Conservation (phyloP, 2,888 invertebrate species). For the Hirtodrosophila trivittata region DNA sequence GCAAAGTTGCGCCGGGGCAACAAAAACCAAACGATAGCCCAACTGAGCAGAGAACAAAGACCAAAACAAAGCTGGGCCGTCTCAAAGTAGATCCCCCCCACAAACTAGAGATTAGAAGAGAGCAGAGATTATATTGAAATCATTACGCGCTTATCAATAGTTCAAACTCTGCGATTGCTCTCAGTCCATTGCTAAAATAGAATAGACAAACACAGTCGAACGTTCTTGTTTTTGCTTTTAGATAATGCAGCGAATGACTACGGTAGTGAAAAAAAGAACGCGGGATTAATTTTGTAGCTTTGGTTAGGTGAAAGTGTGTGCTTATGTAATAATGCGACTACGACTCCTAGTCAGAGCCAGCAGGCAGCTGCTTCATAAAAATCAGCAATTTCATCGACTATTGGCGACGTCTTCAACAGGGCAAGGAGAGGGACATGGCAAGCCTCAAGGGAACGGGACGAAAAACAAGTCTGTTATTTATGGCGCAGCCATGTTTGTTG, state of each 20-base stretch:
- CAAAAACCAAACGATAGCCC: constrained; percentile 1
- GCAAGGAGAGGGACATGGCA: neutral
- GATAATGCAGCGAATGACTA: constrained; percentile 28
- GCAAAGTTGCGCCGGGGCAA: constrained; percentile 15
- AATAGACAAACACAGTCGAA: constrained; percentile 6
- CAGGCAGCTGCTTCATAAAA: constrained; percentile 17
- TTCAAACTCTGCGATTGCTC: constrained; percentile 21
- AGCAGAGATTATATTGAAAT: constrained; percentile 15
- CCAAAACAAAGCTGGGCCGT: neutral
- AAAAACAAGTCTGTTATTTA: constrained; percentile 21
- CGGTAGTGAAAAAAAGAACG: constrained; percentile 1
- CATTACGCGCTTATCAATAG: constrained; percentile 40
- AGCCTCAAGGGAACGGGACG: neutral
- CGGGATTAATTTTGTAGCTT: constrained; percentile 20
- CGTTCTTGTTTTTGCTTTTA: neutral
- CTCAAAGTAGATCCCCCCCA: constrained; percentile 11
- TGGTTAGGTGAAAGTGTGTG: neutral
- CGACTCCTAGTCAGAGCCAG: constrained; percentile 25
- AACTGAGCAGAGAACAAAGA: constrained; percentile 11
- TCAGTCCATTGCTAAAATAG: constrained; percentile 22
- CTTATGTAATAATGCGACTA: constrained; percentile 44
- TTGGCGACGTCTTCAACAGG: constrained; percentile 12
- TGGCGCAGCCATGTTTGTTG: constrained; percentile 45
- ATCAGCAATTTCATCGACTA: constrained; percentile 11
- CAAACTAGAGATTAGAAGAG: constrained; percentile 4